Percentiles rank a stretch among this genome's conserved stretches.
These are phyloP conservation scores for Phymorhynchus buccinoides DNA, from an alignment of 1,140 invertebrate genomes.

Conservation along the genomic window DNA sequence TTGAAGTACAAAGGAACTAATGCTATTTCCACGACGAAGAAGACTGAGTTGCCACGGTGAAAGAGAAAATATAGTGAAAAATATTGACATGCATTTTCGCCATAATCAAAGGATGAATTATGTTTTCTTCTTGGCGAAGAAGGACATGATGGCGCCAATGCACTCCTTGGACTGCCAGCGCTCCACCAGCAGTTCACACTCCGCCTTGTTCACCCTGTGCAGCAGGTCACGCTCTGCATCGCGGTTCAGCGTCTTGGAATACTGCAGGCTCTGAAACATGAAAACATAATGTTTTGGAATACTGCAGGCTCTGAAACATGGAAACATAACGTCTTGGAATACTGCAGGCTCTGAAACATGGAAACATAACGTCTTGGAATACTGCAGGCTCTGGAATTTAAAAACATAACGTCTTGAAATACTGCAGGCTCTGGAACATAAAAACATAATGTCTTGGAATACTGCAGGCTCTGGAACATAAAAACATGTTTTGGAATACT, in stretches of 20 bases:
- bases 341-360: slow-evolving; percentile 74
- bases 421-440: no score
- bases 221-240: slow-evolving; percentile 73
- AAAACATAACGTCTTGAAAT: no score
- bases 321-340: slow-evolving; percentile 75
- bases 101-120: no score
- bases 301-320: slow-evolving; percentile 74
- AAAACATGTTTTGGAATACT: no score
- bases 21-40: no score
- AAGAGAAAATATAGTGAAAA: no score
- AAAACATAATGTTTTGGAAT: slow-evolving; percentile 75
- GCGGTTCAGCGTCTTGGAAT: slow-evolving; percentile 77
- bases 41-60: no score
- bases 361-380: slow-evolving; percentile 75
- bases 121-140: slow-evolving; percentile 66
- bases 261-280: slow-evolving; percentile 74
- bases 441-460: no score
- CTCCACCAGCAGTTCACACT: slow-evolving; percentile 77
- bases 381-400: slow-evolving; percentile 74
- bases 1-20: no score
- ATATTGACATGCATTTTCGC: no score
- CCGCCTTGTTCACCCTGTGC: slow-evolving; percentile 76
- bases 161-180: slow-evolving; percentile 80
- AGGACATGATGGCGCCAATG: slow-evolving; percentile 76
- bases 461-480: no score